Conservation (phyloP, 37 sponge, comb jelly and placozoan species). For the Axinella damicornis region DNA sequence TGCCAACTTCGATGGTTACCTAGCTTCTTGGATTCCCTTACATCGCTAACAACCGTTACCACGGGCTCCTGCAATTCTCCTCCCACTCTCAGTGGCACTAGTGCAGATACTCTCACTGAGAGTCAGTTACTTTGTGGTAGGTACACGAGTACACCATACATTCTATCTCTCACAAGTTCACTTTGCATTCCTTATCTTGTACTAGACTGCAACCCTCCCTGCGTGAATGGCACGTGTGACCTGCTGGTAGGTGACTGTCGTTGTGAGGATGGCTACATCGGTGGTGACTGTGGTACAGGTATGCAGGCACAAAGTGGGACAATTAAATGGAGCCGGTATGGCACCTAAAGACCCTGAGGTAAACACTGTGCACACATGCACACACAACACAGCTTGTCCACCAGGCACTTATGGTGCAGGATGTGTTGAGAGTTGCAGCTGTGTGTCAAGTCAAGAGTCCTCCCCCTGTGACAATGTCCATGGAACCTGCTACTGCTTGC, state of each 20-base stretch:
- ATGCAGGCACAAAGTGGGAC: no score
- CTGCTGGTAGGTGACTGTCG: conserved; percentile 59
- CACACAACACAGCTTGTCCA: conserved; percentile 15
- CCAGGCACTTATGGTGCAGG: conserved; percentile 47
- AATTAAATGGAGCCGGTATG: no score
- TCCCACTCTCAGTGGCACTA: not conserved
- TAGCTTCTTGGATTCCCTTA: conserved; percentile 7
- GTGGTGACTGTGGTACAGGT: conserved; percentile 54
- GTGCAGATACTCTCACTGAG: not conserved
- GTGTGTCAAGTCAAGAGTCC: conserved; percentile 37
- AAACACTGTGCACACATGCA: not conserved
- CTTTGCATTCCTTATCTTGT: not conserved
- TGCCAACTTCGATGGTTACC: conserved; percentile 60
- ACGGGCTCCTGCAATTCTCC: conserved; percentile 24
- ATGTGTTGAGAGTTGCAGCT: conserved; percentile 38
- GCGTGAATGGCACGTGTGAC: conserved; percentile 66
- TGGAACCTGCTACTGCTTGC: conserved; percentile 56
- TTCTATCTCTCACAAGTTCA: not conserved
- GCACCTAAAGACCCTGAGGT: not conserved
- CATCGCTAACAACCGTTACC: not conserved
- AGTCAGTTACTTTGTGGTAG: conserved; percentile 21
- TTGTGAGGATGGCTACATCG: conserved; percentile 77
- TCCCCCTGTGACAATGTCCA: conserved; percentile 41
- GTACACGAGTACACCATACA: not conserved
- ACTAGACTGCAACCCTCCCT: conserved; percentile 27